phyloP scores from a whole-genome alignment of 2,113 vertebrate species.

The Phalacrocorax pelagicus region DNA sequence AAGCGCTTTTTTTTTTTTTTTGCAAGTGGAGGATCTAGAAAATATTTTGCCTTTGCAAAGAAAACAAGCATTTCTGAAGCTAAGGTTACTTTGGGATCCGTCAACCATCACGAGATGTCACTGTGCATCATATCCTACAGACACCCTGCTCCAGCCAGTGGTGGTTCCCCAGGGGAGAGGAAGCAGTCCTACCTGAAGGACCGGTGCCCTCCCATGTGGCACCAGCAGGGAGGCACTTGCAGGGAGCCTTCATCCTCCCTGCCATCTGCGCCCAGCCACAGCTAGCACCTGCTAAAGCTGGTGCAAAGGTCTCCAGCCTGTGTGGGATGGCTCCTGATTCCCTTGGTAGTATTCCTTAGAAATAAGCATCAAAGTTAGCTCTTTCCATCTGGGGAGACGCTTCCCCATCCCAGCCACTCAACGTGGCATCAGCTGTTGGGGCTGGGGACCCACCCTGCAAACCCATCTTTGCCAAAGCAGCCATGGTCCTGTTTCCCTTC shows the following conservation, averaged over 20 bases:
- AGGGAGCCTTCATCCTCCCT: not conserved
- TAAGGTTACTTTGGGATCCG: not conserved
- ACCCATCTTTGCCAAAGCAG: not conserved
- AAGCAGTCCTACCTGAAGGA: not conserved
- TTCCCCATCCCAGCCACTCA: not conserved
- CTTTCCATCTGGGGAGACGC: not conserved
- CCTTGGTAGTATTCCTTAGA: not conserved
- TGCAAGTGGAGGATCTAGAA: not conserved
- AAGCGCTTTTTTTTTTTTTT: not conserved
- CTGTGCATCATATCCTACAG: not conserved
- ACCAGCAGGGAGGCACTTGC: not conserved
- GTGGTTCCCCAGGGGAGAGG: rapidly evolving
- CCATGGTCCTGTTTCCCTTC: not conserved
- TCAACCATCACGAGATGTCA: not conserved
- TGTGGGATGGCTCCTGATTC: not conserved
- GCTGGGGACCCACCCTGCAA: not conserved
- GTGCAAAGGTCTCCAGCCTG: not conserved
- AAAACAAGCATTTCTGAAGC: not conserved
- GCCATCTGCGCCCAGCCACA: not conserved
- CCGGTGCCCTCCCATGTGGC: not conserved
- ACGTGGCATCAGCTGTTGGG: not conserved
- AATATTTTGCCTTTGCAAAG: not conserved
- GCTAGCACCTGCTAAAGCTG: not conserved
- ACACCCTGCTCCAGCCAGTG: rapidly evolving
- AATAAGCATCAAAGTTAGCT: not conserved